Conservation (phyloP, 1,140 invertebrate species). For the Acromyrmex charruanus region DNA sequence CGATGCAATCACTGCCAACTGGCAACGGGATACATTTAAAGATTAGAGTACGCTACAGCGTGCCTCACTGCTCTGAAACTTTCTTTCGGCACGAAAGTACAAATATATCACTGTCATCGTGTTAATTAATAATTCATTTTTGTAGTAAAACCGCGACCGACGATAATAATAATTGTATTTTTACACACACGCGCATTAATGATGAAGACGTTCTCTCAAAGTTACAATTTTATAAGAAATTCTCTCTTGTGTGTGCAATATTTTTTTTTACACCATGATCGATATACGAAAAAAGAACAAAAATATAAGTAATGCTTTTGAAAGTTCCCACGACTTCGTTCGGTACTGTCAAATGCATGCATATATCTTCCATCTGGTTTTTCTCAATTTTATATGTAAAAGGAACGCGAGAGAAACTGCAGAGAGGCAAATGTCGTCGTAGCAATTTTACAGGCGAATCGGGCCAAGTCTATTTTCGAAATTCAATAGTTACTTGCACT, state of each 20-base stretch:
- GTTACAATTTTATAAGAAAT: background rate
- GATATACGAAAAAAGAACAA: background rate
- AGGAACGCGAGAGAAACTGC: conserved; percentile 14
- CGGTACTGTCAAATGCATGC: background rate
- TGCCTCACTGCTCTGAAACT: conserved; percentile 17
- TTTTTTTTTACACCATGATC: background rate
- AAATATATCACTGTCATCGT: conserved; percentile 52
- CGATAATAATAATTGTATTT: conserved; percentile 4
- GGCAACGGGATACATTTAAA: conserved; percentile 51
- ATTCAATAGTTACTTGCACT: conserved; percentile 37
- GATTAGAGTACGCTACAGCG: conserved; percentile 13
- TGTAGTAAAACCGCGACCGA: background rate
- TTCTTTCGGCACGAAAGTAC: conserved; percentile 47
- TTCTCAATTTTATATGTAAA: conserved; percentile 11
- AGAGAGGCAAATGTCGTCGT: background rate
- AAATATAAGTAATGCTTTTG: background rate
- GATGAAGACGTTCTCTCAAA: background rate
- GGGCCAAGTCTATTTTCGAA: conserved; percentile 66
- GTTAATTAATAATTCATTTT: conserved; percentile 48
- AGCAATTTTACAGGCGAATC: conserved; percentile 9
- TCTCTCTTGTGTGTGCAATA: background rate
- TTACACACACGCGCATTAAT: conserved; percentile 9
- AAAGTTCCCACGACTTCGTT: background rate
- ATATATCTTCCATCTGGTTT: conserved; percentile 7
- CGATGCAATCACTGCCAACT: conserved; percentile 43